Percentiles rank a stretch among this genome's conserved stretches.
Conservation (phyloP, 1,140 invertebrate genomes). For the Heliconius melpomene region DNA sequence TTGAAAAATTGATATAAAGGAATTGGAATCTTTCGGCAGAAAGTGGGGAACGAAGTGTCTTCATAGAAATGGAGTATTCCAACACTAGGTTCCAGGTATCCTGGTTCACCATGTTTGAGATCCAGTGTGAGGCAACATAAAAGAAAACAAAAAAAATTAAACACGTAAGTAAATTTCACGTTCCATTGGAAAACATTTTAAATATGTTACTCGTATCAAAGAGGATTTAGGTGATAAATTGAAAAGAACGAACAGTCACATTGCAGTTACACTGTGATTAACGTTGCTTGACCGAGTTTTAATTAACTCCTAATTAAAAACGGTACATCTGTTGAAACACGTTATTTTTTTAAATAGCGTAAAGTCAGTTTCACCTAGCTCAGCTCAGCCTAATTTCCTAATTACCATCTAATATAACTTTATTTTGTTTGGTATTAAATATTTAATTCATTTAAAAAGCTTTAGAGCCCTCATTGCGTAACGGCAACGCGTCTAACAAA, state of each 20-base stretch:
- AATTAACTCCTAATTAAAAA: conserved; percentile 29
- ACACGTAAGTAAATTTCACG: not conserved
- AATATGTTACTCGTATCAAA: not conserved
- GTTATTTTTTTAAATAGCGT: conserved; percentile 1
- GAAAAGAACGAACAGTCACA: conserved; percentile 3
- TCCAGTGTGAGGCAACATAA: not conserved
- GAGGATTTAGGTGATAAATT: not conserved
- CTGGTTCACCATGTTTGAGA: not conserved
- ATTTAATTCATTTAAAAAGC: too few species aligned
- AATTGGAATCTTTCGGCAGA: too few species aligned
- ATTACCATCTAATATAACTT: not conserved
- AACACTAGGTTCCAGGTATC: too few species aligned
- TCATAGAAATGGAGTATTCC: too few species aligned
- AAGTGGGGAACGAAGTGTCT: too few species aligned
- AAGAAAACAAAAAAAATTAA: not conserved
- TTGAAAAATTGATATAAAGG: not conserved
- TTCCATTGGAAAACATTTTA: not conserved
- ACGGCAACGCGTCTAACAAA: too few species aligned
- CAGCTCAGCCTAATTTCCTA: not conserved
- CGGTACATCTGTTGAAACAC: conserved; percentile 9
- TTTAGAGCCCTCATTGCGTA: too few species aligned
- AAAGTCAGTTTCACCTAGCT: not conserved
- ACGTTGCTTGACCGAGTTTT: conserved; percentile 22
- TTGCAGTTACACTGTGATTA: conserved; percentile 17
- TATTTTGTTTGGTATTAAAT: too few species aligned